A percentile compares a stretch with the other conserved stretches of the same genome.
These are phyloP conservation scores for Mycetomoellerius zeteki DNA, from an alignment of 1,140 invertebrate genomes.

Conservation along the genomic window DNA sequence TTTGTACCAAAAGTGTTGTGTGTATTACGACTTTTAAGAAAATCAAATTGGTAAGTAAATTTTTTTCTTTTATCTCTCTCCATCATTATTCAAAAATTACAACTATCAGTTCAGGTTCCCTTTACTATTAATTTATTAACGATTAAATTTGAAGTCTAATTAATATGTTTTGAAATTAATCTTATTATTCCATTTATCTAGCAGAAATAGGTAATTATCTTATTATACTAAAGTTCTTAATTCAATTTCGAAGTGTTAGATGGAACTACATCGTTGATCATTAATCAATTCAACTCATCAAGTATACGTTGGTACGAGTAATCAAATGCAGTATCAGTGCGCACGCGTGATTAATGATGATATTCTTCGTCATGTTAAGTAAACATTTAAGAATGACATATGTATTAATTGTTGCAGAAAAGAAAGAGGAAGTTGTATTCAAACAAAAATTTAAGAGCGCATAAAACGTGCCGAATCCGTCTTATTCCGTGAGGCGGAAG, in stretches of 20 bases:
- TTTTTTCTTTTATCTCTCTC: too few species aligned
- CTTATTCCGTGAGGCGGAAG: neutral
- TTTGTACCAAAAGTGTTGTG: too few species aligned
- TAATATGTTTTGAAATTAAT: neutral
- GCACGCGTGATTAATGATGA: slow-evolving; percentile 25
- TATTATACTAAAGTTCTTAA: neutral
- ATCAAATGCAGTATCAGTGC: neutral
- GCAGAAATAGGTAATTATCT: neutral
- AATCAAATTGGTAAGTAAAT: too few species aligned
- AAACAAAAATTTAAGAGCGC: slow-evolving; percentile 11
- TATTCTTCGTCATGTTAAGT: slow-evolving; percentile 4
- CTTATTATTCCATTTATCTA: neutral
- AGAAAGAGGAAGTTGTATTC: neutral
- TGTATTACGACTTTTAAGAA: too few species aligned
- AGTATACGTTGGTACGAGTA: slow-evolving; percentile 4
- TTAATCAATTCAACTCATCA: slow-evolving; percentile 40
- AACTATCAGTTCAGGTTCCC: too few species aligned
- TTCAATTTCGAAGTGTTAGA: neutral
- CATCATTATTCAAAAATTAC: too few species aligned
- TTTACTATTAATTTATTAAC: slow-evolving; percentile 3
- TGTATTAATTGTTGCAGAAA: neutral
- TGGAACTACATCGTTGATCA: neutral
- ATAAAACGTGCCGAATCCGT: neutral
- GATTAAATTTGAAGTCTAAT: neutral
- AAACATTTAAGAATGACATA: neutral